Conservation (phyloP, 1,140 invertebrate genomes). For the Drosophila albomicans region DNA sequence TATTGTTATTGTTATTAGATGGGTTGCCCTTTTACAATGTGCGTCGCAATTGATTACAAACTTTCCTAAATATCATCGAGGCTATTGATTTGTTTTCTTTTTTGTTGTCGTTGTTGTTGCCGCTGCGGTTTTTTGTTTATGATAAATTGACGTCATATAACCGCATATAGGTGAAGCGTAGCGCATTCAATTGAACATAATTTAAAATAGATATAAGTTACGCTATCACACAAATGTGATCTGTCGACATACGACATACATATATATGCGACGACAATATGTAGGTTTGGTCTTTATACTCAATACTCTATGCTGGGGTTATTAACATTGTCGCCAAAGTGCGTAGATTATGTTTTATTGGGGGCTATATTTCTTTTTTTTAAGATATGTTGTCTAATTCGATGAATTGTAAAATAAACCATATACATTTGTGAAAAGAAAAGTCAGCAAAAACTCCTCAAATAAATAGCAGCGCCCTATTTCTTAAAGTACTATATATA, state of each 20-base stretch:
- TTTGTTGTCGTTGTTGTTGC: conserved; percentile 2
- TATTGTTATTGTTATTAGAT: conserved; percentile 7
- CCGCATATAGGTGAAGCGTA: conserved; percentile 67
- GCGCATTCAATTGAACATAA: conserved; percentile 77
- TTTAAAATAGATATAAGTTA: conserved; percentile 79
- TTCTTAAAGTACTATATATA: too few relatives aligned
- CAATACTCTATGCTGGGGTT: not conserved
- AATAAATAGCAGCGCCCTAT: too few relatives aligned
- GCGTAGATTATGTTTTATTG: not conserved
- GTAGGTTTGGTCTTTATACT: conserved; percentile 32
- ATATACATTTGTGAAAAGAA: too few relatives aligned
- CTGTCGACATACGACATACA: conserved; percentile 39
- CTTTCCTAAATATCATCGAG: conserved; percentile 45
- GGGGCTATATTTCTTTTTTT: too few relatives aligned
- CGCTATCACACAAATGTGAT: conserved; percentile 62
- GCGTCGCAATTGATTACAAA: conserved; percentile 41
- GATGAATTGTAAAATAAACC: too few relatives aligned
- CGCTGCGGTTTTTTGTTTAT: conserved; percentile 19
- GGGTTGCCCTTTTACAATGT: conserved; percentile 38
- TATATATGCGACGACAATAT: conserved; percentile 42
- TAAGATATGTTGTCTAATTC: too few relatives aligned
- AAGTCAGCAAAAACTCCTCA: too few relatives aligned
- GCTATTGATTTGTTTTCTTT: conserved; percentile 29
- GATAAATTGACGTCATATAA: conserved; percentile 73
- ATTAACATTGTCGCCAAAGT: not conserved